Percentiles rank a stretch among this genome's conserved stretches.
phyloP scores from a whole-genome alignment of 2,113 vertebrate genomes.

The Lagopus muta region DNA sequence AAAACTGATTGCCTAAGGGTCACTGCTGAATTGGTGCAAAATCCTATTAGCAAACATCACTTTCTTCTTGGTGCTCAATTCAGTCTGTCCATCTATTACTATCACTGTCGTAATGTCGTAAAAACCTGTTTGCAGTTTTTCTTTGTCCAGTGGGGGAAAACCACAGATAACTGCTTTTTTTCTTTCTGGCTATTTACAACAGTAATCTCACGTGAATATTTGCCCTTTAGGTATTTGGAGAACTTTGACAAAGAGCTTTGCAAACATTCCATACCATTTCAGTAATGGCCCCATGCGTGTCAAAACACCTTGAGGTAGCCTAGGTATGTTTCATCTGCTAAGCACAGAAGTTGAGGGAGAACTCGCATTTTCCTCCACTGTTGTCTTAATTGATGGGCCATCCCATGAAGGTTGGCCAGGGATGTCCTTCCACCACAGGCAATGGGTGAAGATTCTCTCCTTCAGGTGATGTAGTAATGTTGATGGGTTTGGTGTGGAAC shows the following conservation, averaged over 20 bases:
- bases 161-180: neutral
- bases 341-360: neutral
- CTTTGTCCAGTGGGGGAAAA: neutral
- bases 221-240: neutral
- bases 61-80: neutral
- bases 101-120: neutral
- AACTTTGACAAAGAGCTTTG: neutral
- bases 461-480: neutral
- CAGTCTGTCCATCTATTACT: neutral
- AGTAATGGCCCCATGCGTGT: neutral
- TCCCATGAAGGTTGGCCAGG: neutral
- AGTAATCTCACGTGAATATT: neutral
- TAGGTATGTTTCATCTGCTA: neutral
- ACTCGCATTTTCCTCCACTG: neutral
- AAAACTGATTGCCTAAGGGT: neutral
- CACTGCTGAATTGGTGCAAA: neutral
- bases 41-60: neutral
- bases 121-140: neutral
- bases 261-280: neutral
- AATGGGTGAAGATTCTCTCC: neutral
- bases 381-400: neutral
- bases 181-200: neutral
- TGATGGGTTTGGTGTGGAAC: neutral
- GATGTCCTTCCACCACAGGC: neutral
- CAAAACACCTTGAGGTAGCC: neutral